Base-by-base conservation (phyloP, 2,888 invertebrate genomes). In the Esperia sulphurella region DNA sequence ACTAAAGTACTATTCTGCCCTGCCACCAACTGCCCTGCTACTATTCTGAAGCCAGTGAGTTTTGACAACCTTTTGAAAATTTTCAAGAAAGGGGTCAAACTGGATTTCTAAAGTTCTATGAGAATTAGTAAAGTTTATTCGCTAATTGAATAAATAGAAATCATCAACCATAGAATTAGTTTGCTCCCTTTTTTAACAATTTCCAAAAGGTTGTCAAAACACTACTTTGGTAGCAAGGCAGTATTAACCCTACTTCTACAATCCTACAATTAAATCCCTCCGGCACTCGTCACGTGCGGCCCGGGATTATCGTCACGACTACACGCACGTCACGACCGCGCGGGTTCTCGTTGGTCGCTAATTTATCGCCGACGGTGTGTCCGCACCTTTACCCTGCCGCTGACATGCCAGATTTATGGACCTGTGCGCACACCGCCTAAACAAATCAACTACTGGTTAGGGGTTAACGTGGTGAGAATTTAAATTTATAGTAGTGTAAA, bases 361-460 rank as follows among this genome's bases (percentile, higher is more conserved):
- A 75, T 69, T 73, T 73, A 76, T 70, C 65, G 63, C 61, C 53
- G 46, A 52, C 58, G 59, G 71, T 79, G 75, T 78, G 82, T 79
- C 76, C 78, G 66, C 83, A 79, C 80, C 81, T 83, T 83, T 21
- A 21, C 75, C 65, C 75, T 81, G 79, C 61, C 61, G 74, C 65
- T 81, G 78, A 79, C 81, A 71, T 54, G 55, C 55, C 53, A 65
- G 68, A 81, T 82, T 83, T 80, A 81, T 80, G 62, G 64, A 72
- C 69, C 55, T 52, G 55, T 63, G 63, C 64, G 59, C 61, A 68
- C 61, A 56, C 57, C 48, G 47, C 65, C 61, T 68, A 64, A 69
- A 65, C 49, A 59, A 59, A 59, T 62, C 57, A 57, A 57, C 55
- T 55, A 49, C 54, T 53, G 57, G 53, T 59, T 52, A 51, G 51